Evolutionary conservation across 2,113 vertebrate genomes (phyloP).

Genomic region (Grus americana): DNA sequence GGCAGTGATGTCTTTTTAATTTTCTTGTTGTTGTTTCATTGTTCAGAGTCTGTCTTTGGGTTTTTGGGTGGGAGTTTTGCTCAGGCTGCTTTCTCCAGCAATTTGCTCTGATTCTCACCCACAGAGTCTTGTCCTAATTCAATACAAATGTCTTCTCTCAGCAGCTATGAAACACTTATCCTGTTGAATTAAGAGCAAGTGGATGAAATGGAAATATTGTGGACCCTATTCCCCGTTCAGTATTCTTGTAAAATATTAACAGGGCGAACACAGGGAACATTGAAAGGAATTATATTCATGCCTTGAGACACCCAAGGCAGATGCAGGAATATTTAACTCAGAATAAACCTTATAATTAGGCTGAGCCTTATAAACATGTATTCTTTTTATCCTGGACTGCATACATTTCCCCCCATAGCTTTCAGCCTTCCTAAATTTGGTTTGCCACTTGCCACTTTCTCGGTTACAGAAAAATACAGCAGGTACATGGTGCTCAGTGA

Average conservation of each 20-base stretch:
- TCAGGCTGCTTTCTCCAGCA: background rate
- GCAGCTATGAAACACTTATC: background rate
- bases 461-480: background rate
- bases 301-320: background rate
- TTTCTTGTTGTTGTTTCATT: background rate
- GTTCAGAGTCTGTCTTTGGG: background rate
- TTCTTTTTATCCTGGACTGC: background rate
- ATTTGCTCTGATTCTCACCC: background rate
- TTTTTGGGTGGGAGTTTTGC: background rate
- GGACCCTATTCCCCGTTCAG: background rate
- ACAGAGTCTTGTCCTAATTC: background rate
- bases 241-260: background rate
- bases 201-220: background rate
- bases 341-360: background rate
- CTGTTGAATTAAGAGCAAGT: background rate
- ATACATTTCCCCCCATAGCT: background rate
- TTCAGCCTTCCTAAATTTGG: background rate
- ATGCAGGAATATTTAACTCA: background rate
- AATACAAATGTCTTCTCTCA: background rate
- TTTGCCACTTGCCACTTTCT: background rate
- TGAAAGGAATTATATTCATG: background rate
- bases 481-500: background rate
- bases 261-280: background rate
- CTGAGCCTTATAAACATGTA: background rate
- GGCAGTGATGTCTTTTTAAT: background rate